Evolutionary conservation across 1,140 invertebrate species (phyloP).

Genomic region (Cherax quadricarinatus): DNA sequence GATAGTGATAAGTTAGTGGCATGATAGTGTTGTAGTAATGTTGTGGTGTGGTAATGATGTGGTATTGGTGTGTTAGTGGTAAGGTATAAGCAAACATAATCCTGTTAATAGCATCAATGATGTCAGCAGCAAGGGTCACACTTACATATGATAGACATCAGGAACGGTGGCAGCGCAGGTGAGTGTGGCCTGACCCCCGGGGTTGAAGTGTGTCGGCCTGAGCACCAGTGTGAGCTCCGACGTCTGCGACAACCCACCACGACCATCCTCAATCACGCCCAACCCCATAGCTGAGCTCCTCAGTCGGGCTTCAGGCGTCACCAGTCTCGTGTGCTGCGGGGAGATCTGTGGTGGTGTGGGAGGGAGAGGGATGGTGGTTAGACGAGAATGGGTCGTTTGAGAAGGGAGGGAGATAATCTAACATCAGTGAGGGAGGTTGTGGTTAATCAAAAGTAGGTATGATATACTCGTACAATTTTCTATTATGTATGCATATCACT

Average conservation of each 20-base stretch:
- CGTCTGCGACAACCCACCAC: background rate
- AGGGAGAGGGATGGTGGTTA: background rate
- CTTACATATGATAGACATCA: slow-evolving; percentile 25
- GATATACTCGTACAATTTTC: no score
- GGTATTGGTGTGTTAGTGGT: no score
- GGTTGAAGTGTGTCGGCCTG: background rate
- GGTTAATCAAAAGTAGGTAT: no score
- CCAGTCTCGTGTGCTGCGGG: slow-evolving; percentile 4
- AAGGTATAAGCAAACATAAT: no score
- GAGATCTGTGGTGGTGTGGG: slow-evolving; percentile 16
- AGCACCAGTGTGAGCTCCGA: slow-evolving; percentile 31
- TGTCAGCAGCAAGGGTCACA: background rate
- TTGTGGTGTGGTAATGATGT: no score
- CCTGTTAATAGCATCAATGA: no score
- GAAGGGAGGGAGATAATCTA: no score
- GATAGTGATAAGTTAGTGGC: no score
- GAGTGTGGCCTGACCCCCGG: slow-evolving; percentile 42
- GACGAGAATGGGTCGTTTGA: no score
- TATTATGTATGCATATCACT: no score
- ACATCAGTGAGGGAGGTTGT: no score
- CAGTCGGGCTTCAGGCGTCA: background rate
- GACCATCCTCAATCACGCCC: background rate
- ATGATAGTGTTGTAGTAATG: no score
- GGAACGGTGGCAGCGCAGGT: slow-evolving; percentile 33
- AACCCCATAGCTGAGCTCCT: background rate